A percentile compares a stretch with the other conserved stretches of the same genome.
Evolutionary conservation across 2,113 vertebrate species (phyloP).

Genomic region (Mandrillus leucophaeus): DNA sequence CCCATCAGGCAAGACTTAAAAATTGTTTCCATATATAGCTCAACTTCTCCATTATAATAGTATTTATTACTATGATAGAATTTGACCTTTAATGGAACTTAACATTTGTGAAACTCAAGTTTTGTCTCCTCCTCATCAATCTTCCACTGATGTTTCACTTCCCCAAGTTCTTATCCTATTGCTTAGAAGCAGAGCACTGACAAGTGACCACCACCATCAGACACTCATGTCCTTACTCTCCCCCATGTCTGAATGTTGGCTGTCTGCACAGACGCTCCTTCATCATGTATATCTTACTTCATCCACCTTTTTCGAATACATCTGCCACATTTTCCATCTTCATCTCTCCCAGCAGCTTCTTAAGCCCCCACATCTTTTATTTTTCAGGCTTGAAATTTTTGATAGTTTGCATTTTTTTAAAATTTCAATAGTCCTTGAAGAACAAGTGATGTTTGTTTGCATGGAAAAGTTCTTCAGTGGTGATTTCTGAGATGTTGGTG

Average conservation of each 20-base stretch:
- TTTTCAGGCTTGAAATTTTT: too few species aligned
- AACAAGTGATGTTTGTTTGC: too few species aligned
- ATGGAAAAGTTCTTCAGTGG: too few species aligned
- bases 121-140: background rate
- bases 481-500: too few species aligned
- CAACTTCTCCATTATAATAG: background rate
- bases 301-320: background rate
- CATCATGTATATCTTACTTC: background rate
- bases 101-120: slow-evolving; percentile 31
- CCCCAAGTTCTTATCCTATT: background rate
- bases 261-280: background rate
- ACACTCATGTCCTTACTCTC: fast-evolving
- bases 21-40: slow-evolving; percentile 4
- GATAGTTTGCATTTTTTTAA: too few species aligned
- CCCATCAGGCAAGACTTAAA: slow-evolving; percentile 32
- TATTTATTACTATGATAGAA: background rate
- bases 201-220: too few species aligned
- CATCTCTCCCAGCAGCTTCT: background rate
- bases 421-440: too few species aligned
- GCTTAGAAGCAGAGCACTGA: background rate
- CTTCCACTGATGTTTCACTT: background rate
- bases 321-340: background rate
- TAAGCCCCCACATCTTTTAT: background rate
- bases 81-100: slow-evolving; percentile 45
- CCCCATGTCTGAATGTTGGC: background rate